Evolutionary conservation across 1,140 invertebrate genomes (phyloP).

Genomic region (Lutraria rhynchaena): DNA sequence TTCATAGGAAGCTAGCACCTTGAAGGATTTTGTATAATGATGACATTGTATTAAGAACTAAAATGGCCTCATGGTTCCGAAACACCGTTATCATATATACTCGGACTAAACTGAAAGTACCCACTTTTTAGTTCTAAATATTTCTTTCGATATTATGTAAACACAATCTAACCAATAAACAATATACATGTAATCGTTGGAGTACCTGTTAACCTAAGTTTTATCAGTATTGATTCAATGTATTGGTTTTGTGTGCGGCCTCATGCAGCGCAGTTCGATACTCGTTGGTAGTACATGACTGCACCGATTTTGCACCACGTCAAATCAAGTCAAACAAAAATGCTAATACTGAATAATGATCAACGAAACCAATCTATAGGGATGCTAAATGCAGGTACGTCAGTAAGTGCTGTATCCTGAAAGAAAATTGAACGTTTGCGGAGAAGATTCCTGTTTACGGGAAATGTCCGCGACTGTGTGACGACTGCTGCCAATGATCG

Average conservation of each 20-base stretch:
- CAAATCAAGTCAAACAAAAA: slow-evolving; percentile 16
- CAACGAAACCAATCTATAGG: slow-evolving; percentile 5
- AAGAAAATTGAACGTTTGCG: neutral
- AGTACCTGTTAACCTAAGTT: too few relatives aligned
- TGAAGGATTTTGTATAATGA: too few relatives aligned
- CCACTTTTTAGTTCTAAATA: too few relatives aligned
- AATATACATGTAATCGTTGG: neutral
- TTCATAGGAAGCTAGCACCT: too few relatives aligned
- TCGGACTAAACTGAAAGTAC: too few relatives aligned
- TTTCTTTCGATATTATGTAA: too few relatives aligned
- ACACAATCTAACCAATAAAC: slow-evolving; percentile 3
- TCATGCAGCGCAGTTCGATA: neutral
- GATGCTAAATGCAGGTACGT: neutral
- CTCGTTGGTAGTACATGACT: neutral
- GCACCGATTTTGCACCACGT: neutral
- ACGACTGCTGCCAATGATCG: slow-evolving; percentile 3
- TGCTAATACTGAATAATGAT: slow-evolving; percentile 21
- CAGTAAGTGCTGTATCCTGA: slow-evolving; percentile 2
- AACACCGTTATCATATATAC: too few relatives aligned
- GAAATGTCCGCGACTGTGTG: slow-evolving; percentile 1
- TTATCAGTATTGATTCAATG: neutral
- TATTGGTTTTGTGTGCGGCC: neutral
- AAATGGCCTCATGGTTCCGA: too few relatives aligned
- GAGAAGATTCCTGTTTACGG: slow-evolving; percentile 1
- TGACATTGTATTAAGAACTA: too few relatives aligned